These are phyloP conservation scores for Callionymus lyra DNA, from an alignment of 2,113 vertebrate genomes.

Conservation along the genomic window DNA sequence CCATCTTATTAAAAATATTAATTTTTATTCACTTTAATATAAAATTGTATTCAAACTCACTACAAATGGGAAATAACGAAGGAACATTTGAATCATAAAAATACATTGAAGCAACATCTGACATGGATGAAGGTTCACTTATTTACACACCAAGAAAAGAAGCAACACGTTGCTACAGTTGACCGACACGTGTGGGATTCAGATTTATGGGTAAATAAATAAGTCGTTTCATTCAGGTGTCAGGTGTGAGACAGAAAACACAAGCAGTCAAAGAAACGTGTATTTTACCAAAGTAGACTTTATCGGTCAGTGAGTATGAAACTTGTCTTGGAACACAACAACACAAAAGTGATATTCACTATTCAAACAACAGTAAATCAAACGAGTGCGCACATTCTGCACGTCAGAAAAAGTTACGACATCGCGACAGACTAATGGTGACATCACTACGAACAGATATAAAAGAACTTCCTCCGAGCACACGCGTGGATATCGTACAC, in stretches of 20 bases:
- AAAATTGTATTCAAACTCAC: slow-evolving; percentile 23
- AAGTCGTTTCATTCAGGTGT: too few species aligned
- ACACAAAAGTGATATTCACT: slow-evolving; percentile 48
- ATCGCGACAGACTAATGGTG: slow-evolving; percentile 55
- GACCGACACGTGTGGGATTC: too few species aligned
- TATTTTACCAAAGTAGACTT: slow-evolving; percentile 43
- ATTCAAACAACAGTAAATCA: slow-evolving; percentile 39
- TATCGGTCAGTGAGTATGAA: slow-evolving; percentile 45
- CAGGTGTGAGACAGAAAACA: too few species aligned
- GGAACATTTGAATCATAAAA: slow-evolving; percentile 19
- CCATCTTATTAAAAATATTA: slow-evolving; percentile 37
- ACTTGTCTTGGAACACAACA: slow-evolving; percentile 46
- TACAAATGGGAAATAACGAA: slow-evolving; percentile 11
- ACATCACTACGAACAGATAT: slow-evolving; percentile 67
- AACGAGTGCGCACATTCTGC: slow-evolving; percentile 36
- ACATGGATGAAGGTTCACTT: background rate
- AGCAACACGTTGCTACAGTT: too few species aligned
- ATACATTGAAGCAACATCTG: slow-evolving; percentile 4
- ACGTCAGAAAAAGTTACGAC: slow-evolving; percentile 48
- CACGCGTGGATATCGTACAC: slow-evolving; percentile 62
- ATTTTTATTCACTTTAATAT: slow-evolving; percentile 40
- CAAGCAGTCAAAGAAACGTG: slow-evolving; percentile 22
- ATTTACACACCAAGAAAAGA: too few species aligned
- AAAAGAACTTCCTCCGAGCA: slow-evolving; percentile 58
- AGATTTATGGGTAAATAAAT: too few species aligned